Percentiles rank a stretch among this genome's conserved stretches.
Conservation (phyloP, 37 sponge, comb jelly and placozoan genomes). For the Aplysina aerophoba region DNA sequence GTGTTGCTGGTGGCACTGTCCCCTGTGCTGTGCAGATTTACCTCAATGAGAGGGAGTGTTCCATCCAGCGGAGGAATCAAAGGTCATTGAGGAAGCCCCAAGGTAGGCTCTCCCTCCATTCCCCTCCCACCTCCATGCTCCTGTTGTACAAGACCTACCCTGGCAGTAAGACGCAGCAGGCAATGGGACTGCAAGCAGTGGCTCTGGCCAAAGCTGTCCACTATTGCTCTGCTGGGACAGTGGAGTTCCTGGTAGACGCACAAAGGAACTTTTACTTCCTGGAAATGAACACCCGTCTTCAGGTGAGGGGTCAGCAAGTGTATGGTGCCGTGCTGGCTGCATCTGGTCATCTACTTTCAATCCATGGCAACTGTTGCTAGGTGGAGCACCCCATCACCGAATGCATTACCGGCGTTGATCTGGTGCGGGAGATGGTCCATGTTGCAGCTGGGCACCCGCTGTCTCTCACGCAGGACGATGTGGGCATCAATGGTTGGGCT, state of each 20-base stretch:
- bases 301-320: constrained; percentile 33
- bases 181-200: constrained; percentile 95
- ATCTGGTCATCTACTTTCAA: not conserved
- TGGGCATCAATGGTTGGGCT: constrained; percentile 97
- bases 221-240: constrained; percentile 93
- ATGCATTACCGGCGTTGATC: constrained; percentile 93
- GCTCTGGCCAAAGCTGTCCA: constrained; percentile 86
- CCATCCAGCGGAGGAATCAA: constrained; percentile 97
- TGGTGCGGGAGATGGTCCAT: constrained; percentile 91
- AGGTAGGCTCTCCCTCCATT: constrained; percentile 33
- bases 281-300: constrained; percentile 99
- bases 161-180: constrained; percentile 67
- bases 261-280: constrained; percentile 95
- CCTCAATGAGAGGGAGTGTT: constrained; percentile 97
- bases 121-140: too few relatives aligned
- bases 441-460: constrained; percentile 90
- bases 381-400: constrained; percentile 99
- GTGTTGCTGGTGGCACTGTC: too few relatives aligned
- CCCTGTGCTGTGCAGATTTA: constrained; percentile 58
- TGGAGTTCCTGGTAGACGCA: constrained; percentile 97
- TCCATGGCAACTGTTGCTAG: constrained; percentile 19
- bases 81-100: constrained; percentile 98
- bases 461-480: constrained; percentile 73
- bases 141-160: not conserved
- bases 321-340: not conserved